Base-by-base conservation (phyloP, 2,888 invertebrate species). In the Mimas tiliae region DNA sequence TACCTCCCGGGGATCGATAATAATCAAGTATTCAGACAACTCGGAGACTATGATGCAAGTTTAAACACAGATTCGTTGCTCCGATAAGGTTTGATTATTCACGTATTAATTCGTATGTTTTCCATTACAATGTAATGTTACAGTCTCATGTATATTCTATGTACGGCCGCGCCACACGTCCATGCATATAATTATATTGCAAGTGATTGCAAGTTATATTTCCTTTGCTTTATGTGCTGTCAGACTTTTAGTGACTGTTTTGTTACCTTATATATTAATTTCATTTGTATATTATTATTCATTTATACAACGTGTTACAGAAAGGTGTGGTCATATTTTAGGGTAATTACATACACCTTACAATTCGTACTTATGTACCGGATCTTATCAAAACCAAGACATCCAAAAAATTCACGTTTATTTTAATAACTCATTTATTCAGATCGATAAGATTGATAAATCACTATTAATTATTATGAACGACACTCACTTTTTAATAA, bases 121-220 rank as follows among this genome's bases (percentile, higher is more conserved):
- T 38, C 42, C 58, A 58, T 58, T 42, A 58, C 58, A 58, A 58
- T 58, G 58, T 42, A 12, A 42, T 45, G n/a, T 27, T 52, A 21
- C 21, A 21, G 14, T 42, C 58, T 58, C 58, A 58, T 58, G 58
- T 58, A 58, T 58, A 58, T 58, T 58, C 58, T 19, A 58, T 58
- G 58, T 58, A 58, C 58, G 19, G 19, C 19, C 38, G 8, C 19
- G 16, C 42, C 19, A 42, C 42, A 58, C 58, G 58, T 42, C 58
- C 12, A 8, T 58, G 58, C 58, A 58, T 58, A 58, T 58, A 58
- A 58, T 58, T 58, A 58, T 19, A 58, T 19, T 58, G 38, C 38
- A 4, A 58, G 42, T 58, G 58, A 58, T 19, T 58, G 38, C 38
- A 4, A 58, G 42, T 58, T 38, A 58, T 58, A 58, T 58, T 58